Evolutionary conservation across 2,797 vertebrate species (phyloP), one percentile per base, ranked within the genome.

Genomic region (Rhinoraja longicauda): DNA sequence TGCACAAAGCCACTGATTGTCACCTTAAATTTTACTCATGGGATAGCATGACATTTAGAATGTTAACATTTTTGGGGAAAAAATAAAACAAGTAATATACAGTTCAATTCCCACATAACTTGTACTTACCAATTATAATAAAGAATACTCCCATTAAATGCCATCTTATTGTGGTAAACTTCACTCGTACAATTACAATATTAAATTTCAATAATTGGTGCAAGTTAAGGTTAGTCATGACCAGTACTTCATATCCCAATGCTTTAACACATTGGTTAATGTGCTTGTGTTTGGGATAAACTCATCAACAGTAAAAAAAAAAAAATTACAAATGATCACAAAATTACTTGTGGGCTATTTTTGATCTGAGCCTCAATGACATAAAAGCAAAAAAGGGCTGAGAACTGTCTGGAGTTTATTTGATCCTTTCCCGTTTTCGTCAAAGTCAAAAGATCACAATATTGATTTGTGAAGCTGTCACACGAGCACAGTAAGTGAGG

Each of bases 131-230:
- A 86, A 62, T n/a, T 92, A 75, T 53, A 73, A 45, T 92, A 73
- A 92, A 92, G 45, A n/a, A 29, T 17, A 53, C 0, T 1, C 1
- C 24, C 67, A 88, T 12, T 53, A 73, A 12, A 24, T 36, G 13
- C 53, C 67, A 73, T 29, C 39, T 24, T 57, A 75, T 29, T 92
- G 70, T 92, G 24, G 4, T 92, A 17, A 92, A 53, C 21, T 24
- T 26, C 24, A 92, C 24, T 92, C 6, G 70, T 75, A 75, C 39
- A 92, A 92, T 70, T 75, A 75, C 70, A 57, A 92, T 39, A 75
- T 53, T 92, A 92, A 92, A 75, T 75, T 73, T 53, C 67, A 92
- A 53, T 92, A 92, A 92, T 72, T 73, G 70, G 24, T 72, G 39
- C 72, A 91, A 91, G 45, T 91, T 73, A 91, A 73, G 29, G 90